Evolutionary conservation across 1,140 invertebrate species (phyloP).

Genomic region (Ceratosolen solmsi): DNA sequence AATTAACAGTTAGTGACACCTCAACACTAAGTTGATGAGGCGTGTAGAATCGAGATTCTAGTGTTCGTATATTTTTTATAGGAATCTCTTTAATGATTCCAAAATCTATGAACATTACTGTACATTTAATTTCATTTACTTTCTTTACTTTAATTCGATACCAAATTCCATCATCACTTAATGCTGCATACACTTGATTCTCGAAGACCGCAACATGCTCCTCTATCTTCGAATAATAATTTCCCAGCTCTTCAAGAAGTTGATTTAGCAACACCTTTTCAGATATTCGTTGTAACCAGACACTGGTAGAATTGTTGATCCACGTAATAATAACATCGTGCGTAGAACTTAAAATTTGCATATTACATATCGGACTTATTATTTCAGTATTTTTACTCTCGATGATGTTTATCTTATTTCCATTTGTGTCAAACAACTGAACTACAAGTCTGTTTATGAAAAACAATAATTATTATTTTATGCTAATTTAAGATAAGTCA

Average conservation of each 20-base stretch:
- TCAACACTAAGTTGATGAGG: constrained; percentile 75
- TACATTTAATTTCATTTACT: constrained; percentile 45
- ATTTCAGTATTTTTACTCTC: constrained; percentile 71
- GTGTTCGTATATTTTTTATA: constrained; percentile 52
- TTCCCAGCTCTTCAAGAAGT: constrained; percentile 74
- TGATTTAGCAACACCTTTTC: constrained; percentile 68
- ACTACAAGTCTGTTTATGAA: constrained; percentile 73
- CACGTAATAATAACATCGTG: constrained; percentile 73
- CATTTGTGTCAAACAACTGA: constrained; percentile 75
- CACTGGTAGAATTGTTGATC: constrained; percentile 71
- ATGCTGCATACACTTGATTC: constrained; percentile 76
- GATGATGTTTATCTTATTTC: constrained; percentile 75
- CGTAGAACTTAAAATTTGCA: constrained; percentile 75
- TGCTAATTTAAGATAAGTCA: neutral
- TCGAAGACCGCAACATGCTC: constrained; percentile 61
- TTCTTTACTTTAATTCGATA: constrained; percentile 64
- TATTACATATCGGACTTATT: constrained; percentile 74
- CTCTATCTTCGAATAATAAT: constrained; percentile 75
- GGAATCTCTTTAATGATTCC: constrained; percentile 71
- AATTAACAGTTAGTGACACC: constrained; percentile 63
- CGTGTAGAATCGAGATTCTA: constrained; percentile 75
- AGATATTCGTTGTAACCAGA: constrained; percentile 77
- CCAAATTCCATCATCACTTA: constrained; percentile 77
- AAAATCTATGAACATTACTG: constrained; percentile 74
- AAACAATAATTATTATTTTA: neutral